Conservation (phyloP, 1,140 invertebrate genomes). For the Drosophila ohnishii region DNA sequence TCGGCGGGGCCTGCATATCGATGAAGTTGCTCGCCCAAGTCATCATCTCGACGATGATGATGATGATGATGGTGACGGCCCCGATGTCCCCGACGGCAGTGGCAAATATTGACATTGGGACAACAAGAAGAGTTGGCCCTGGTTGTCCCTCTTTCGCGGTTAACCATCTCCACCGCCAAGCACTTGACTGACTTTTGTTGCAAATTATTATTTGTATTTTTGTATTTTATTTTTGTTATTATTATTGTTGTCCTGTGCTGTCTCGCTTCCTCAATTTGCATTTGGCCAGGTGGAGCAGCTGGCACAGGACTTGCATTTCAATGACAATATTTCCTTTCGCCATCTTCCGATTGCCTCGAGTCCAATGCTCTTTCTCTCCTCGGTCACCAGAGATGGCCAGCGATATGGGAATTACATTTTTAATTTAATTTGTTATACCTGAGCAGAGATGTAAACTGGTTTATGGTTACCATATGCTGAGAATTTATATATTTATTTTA, state of each 20-base stretch:
- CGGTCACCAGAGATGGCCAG: slow-evolving; percentile 19
- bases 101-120: slow-evolving; percentile 70
- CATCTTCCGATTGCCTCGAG: slow-evolving; percentile 46
- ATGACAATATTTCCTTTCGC: slow-evolving; percentile 69
- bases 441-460: slow-evolving; percentile 11
- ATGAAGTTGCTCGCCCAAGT: slow-evolving; percentile 48
- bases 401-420: slow-evolving; percentile 34
- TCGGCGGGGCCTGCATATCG: slow-evolving; percentile 53
- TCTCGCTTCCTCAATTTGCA: slow-evolving; percentile 52
- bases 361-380: slow-evolving; percentile 49
- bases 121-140: slow-evolving; percentile 38
- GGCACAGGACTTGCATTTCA: slow-evolving; percentile 75
- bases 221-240: slow-evolving; percentile 46
- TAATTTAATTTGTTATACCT: slow-evolving; percentile 30
- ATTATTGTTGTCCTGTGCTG: slow-evolving; percentile 27
- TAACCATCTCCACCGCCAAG: slow-evolving; percentile 42
- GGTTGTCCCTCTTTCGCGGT: slow-evolving; percentile 28
- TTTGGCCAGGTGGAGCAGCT: slow-evolving; percentile 34
- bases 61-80: slow-evolving; percentile 36
- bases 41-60: slow-evolving; percentile 47
- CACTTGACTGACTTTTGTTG: slow-evolving; percentile 80
- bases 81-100: slow-evolving; percentile 37
- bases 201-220: slow-evolving; percentile 68
- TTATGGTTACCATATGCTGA: slow-evolving; percentile 7
- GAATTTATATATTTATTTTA: background rate